Conservation (phyloP, 1,140 invertebrate genomes). For the Diabrotica undecimpunctata region DNA sequence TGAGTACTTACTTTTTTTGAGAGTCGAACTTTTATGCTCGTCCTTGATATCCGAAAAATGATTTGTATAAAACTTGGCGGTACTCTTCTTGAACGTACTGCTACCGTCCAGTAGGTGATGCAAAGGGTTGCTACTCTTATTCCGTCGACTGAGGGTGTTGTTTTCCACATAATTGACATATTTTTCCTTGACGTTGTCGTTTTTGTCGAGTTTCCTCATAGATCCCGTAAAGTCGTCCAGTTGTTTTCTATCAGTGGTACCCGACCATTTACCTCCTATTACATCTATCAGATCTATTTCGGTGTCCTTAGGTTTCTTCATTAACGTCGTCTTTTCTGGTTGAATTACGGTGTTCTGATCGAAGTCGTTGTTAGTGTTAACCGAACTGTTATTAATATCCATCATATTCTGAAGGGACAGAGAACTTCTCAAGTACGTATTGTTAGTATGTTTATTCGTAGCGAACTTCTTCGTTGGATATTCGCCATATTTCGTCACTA, state of each 20-base stretch:
- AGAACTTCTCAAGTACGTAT: slow-evolving; percentile 35
- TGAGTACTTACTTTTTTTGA: slow-evolving; percentile 23
- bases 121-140: slow-evolving; percentile 39
- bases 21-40: neutral
- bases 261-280: slow-evolving; percentile 45
- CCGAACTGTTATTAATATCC: slow-evolving; percentile 29
- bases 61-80: slow-evolving; percentile 24
- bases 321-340: slow-evolving; percentile 40
- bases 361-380: slow-evolving; percentile 46
- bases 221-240: slow-evolving; percentile 29
- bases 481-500: slow-evolving; percentile 37
- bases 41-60: slow-evolving; percentile 7
- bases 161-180: slow-evolving; percentile 21
- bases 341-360: slow-evolving; percentile 45
- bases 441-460: slow-evolving; percentile 25
- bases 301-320: slow-evolving; percentile 35
- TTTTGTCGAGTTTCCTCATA: slow-evolving; percentile 34
- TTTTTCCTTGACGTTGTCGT: slow-evolving; percentile 33
- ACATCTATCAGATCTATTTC: slow-evolving; percentile 47
- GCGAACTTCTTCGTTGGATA: slow-evolving; percentile 27
- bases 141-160: slow-evolving; percentile 25
- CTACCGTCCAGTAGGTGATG: slow-evolving; percentile 36
- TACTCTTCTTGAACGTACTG: slow-evolving; percentile 21
- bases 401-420: slow-evolving; percentile 42
- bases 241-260: slow-evolving; percentile 36